Conservation (phyloP, 2,797 vertebrate genomes). For the Phrynocephalus forsythii region DNA sequence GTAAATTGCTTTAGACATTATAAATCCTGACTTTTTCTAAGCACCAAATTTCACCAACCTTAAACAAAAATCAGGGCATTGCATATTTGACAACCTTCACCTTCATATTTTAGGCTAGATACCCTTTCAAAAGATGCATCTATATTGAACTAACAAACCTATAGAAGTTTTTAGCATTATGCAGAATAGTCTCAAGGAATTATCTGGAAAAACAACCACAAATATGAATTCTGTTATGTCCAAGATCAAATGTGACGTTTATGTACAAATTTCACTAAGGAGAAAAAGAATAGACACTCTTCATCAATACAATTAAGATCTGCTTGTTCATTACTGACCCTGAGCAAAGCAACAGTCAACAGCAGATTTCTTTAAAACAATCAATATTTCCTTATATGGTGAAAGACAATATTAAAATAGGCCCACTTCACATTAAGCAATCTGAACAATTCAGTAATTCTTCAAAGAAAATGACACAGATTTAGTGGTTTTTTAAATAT, state of each 20-base stretch:
- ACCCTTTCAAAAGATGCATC: not conserved
- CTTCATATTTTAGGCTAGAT: not conserved
- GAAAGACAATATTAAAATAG: not conserved
- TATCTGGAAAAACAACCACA: not conserved
- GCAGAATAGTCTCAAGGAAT: not conserved
- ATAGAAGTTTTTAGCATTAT: not conserved
- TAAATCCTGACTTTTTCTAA: not conserved
- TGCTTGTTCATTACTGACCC: not conserved
- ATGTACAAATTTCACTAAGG: not conserved
- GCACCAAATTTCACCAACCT: not conserved
- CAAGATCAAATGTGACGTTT: not conserved
- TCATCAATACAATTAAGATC: not conserved
- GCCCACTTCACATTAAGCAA: slow-evolving; percentile 26
- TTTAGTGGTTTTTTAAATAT: slow-evolving; percentile 30
- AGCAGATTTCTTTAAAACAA: no score
- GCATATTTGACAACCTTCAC: not conserved
- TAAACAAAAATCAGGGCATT: not conserved
- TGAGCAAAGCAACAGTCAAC: not conserved
- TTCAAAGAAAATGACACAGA: slow-evolving; percentile 28
- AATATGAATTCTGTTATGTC: not conserved
- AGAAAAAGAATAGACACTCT: not conserved
- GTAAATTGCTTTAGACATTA: not conserved
- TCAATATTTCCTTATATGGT: not conserved
- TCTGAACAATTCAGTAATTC: not conserved
- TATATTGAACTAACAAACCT: not conserved